These are phyloP conservation scores for Idaea straminata DNA, from an alignment of 2,888 invertebrate genomes.

Conservation along the genomic window DNA sequence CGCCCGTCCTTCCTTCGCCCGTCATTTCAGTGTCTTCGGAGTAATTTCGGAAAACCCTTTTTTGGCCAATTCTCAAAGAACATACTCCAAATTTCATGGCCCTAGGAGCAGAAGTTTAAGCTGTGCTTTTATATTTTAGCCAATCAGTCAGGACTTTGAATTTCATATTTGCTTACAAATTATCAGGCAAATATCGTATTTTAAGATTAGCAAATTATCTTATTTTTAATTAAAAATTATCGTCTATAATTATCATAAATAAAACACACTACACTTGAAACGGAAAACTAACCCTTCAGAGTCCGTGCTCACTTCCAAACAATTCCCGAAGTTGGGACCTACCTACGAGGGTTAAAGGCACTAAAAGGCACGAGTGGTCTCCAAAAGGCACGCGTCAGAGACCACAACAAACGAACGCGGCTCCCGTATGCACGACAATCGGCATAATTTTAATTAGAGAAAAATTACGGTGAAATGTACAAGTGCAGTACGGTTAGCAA, in stretches of 20 bases:
- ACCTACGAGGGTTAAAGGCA: constrained; percentile 70
- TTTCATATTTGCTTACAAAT: too few relatives aligned
- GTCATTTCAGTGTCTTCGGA: too few relatives aligned
- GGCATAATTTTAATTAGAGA: constrained; percentile 80
- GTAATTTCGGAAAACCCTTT: too few relatives aligned
- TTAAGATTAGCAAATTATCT: too few relatives aligned
- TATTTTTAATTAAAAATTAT: neutral
- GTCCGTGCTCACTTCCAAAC: constrained; percentile 41
- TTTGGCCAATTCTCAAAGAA: too few relatives aligned
- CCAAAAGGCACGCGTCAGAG: constrained; percentile 71
- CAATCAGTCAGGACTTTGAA: too few relatives aligned
- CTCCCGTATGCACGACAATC: constrained; percentile 66
- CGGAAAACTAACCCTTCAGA: constrained; percentile 44
- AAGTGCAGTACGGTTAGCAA: constrained; percentile 47
- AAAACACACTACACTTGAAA: neutral
- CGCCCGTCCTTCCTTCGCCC: too few relatives aligned
- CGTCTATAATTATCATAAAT: neutral
- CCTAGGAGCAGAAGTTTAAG: too few relatives aligned
- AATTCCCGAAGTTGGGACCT: constrained; percentile 54
- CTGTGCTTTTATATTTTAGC: too few relatives aligned
- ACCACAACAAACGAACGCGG: constrained; percentile 74
- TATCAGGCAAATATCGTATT: too few relatives aligned
- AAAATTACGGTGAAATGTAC: constrained; percentile 73
- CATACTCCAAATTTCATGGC: too few relatives aligned
- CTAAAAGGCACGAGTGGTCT: constrained; percentile 75